Evolutionary conservation across 2,888 invertebrate genomes (phyloP).

Genomic region (Myathropa florea): DNA sequence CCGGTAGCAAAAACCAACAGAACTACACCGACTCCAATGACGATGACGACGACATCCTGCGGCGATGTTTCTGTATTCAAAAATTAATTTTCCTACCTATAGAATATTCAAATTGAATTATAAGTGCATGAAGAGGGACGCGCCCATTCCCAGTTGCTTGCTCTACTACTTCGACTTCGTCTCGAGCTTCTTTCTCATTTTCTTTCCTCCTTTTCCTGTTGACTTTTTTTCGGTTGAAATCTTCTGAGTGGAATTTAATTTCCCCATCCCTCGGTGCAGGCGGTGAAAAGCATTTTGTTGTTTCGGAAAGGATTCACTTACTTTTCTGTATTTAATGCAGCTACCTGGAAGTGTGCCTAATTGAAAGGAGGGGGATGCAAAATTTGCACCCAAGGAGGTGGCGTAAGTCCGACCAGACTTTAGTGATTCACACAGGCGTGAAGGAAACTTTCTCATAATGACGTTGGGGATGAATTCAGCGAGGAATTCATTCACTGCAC

Average conservation of each 20-base stretch:
- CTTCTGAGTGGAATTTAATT: not conserved
- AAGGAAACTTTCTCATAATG: not conserved
- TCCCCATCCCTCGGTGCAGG: not conserved
- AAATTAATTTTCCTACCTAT: slow-evolving; percentile 58
- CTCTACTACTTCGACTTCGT: not conserved
- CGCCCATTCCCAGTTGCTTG: not conserved
- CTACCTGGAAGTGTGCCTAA: not conserved
- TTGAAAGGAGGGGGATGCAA: not conserved
- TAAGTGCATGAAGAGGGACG: slow-evolving; percentile 22
- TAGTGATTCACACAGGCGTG: not conserved
- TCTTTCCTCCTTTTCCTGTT: not conserved
- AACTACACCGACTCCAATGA: not conserved
- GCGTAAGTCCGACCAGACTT: not conserved
- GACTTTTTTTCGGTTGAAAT: not conserved
- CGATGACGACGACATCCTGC: slow-evolving; percentile 25
- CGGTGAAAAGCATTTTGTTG: no score
- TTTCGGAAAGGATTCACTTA: not conserved
- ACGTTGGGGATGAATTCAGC: not conserved
- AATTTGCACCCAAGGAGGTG: not conserved
- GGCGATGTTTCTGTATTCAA: slow-evolving; percentile 50
- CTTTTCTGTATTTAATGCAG: not conserved
- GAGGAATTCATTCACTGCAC: no score
- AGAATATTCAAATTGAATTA: slow-evolving; percentile 63
- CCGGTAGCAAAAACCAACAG: slow-evolving; percentile 3
- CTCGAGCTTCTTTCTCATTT: not conserved